These are phyloP conservation scores for Philotrypesis tridentata DNA, from an alignment of 1,140 invertebrate genomes.

Conservation along the genomic window DNA sequence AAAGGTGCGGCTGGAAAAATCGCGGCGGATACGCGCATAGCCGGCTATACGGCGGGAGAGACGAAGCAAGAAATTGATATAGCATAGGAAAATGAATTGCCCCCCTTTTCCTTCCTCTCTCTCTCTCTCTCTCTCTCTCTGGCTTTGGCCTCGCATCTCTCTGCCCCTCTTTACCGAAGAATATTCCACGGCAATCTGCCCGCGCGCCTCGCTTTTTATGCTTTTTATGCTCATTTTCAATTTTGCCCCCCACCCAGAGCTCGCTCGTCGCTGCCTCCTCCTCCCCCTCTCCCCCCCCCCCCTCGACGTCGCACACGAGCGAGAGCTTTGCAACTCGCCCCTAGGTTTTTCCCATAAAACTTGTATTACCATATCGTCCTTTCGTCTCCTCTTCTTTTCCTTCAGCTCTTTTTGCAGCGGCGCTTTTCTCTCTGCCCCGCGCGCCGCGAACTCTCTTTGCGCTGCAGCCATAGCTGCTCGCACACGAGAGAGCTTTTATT, in stretches of 20 bases:
- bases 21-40: slow-evolving; percentile 53
- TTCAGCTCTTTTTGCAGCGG: neutral
- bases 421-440: no score
- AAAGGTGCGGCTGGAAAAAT: slow-evolving; percentile 30
- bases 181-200: slow-evolving; percentile 73
- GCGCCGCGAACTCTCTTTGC: neutral
- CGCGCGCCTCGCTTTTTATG: slow-evolving; percentile 69
- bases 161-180: slow-evolving; percentile 66
- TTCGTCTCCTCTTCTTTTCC: slow-evolving; percentile 28
- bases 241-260: slow-evolving; percentile 66
- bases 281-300: no score
- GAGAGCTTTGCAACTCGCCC: slow-evolving; percentile 47
- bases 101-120: slow-evolving; percentile 56
- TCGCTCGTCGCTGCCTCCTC: slow-evolving; percentile 32
- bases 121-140: neutral
- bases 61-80: slow-evolving; percentile 75
- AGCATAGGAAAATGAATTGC: slow-evolving; percentile 75
- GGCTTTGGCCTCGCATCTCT: slow-evolving; percentile 2
- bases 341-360: slow-evolving; percentile 67
- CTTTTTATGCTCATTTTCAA: slow-evolving; percentile 74
- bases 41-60: slow-evolving; percentile 61
- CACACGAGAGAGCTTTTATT: no score
- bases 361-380: slow-evolving; percentile 68
- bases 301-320: slow-evolving; percentile 34
- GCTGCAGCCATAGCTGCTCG: no score